These are phyloP conservation scores for Prolemur simus DNA, from an alignment of 2,113 vertebrate genomes.

Conservation along the genomic window DNA sequence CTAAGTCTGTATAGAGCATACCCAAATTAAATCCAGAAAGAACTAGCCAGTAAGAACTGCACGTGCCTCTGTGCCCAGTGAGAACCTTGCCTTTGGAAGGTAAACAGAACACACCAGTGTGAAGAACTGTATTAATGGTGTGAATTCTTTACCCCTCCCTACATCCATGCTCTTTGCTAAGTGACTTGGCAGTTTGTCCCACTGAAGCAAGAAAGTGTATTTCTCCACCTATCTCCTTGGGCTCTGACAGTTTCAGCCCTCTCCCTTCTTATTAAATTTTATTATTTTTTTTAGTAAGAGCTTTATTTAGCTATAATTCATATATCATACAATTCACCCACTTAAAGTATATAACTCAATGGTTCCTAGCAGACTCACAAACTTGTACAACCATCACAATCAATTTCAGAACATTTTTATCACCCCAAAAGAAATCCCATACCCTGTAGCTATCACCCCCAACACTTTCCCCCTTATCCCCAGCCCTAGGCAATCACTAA, in stretches of 20 bases:
- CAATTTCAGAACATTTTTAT: constrained; percentile 4
- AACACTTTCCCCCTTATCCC: not conserved
- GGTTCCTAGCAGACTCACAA: not conserved
- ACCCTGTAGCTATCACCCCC: not conserved
- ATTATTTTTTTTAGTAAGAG: not conserved
- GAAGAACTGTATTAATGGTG: not conserved
- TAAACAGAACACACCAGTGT: not conserved
- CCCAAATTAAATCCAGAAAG: not conserved
- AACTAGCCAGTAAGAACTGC: not conserved
- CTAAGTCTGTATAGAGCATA: not conserved
- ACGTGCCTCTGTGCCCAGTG: not conserved
- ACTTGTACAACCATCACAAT: not conserved
- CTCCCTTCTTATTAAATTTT: not conserved
- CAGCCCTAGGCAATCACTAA: not conserved
- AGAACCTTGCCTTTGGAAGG: not conserved
- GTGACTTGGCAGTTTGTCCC: not conserved
- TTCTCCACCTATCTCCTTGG: not conserved
- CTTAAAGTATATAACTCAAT: not conserved
- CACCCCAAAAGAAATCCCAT: not conserved
- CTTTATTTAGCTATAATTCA: not conserved
- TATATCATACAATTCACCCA: not conserved
- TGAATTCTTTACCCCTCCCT: not conserved
- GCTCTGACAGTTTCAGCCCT: not conserved
- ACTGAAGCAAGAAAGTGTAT: not conserved
- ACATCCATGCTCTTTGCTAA: not conserved